Base-by-base conservation (phyloP, 2,888 invertebrate genomes). In the Melinaea marsaeus region DNA sequence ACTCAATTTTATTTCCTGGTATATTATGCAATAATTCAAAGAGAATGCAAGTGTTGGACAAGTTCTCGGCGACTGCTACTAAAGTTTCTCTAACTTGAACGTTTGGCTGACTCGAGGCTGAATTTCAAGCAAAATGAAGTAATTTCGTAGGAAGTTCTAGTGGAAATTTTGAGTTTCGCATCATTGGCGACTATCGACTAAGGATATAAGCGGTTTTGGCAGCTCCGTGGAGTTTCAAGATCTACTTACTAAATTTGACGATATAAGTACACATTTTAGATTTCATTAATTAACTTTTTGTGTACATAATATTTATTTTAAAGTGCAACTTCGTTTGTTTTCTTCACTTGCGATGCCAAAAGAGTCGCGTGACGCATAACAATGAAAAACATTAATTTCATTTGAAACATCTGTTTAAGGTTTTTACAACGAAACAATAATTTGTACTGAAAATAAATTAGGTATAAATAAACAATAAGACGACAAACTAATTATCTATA, bases 21-120 rank as follows among this genome's bases (percentile, higher is more conserved):
- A 80, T 84, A 84, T 83, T 80, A 83, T 80, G 81, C 81, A 79
- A 83, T 85, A 85, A 84, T 80, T 86, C 84, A 85, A 78, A 74
- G 69, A 74, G 76, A 83, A 83, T 84, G 85, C 84, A 83, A 86
- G 85, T 85, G 83, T 79, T 79, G 73, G 74, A 72, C 77, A 82
- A 83, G 77, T 83, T 80, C 74, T 76, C 55, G 33, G 69, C 72
- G 71, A 75, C 73, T 72, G 71, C 69, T 74, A 75, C 72, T 72
- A 69, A 71, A 77, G 77, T 77, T 72, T 65, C 37, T 34, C 46
- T 58, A 72, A 76, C 76, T 78, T 81, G 72, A 70, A 69, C 76
- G 76, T 78, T 76, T 71, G 69, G 75, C 76, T 76, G 76, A 78
- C 77, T 80, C 76, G 73, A 46, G 46, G 64, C 69, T 68, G 75